Evolutionary conservation across 2,888 invertebrate species (phyloP).

Genomic region (Parthenolecanium corni): DNA sequence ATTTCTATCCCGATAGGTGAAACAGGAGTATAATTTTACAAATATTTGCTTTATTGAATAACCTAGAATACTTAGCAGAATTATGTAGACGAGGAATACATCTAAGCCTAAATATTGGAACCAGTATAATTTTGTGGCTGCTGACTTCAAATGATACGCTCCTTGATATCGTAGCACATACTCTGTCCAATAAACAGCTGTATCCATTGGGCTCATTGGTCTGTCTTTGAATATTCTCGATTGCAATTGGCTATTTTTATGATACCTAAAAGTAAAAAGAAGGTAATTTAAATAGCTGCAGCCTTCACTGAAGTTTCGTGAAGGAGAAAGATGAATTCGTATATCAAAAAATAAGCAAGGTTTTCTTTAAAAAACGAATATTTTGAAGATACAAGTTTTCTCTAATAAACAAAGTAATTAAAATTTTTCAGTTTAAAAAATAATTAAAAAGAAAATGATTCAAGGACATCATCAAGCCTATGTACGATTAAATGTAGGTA

Average conservation of each 20-base stretch:
- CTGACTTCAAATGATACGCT: constrained; percentile 8
- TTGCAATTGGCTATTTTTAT: neutral
- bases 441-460: too few species aligned
- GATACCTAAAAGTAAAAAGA: neutral
- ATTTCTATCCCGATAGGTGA: too few species aligned
- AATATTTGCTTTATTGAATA: too few species aligned
- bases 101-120: constrained; percentile 27
- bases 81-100: neutral
- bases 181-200: constrained; percentile 23
- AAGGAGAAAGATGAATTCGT: too few species aligned
- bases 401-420: neutral
- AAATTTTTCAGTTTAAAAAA: too few species aligned
- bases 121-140: constrained; percentile 22
- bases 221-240: constrained; percentile 8
- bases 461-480: too few species aligned
- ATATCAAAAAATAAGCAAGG: too few species aligned
- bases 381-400: neutral
- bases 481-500: too few species aligned
- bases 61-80: constrained; percentile 32
- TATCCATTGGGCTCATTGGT: constrained; percentile 6
- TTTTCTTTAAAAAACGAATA: too few species aligned
- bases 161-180: constrained; percentile 1
- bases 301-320: too few species aligned
- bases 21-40: too few species aligned
- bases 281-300: too few species aligned